Evolutionary conservation across 2,888 invertebrate species (phyloP), one percentile per base, ranked within the genome.

Genomic region (Galerucella pusilla): DNA sequence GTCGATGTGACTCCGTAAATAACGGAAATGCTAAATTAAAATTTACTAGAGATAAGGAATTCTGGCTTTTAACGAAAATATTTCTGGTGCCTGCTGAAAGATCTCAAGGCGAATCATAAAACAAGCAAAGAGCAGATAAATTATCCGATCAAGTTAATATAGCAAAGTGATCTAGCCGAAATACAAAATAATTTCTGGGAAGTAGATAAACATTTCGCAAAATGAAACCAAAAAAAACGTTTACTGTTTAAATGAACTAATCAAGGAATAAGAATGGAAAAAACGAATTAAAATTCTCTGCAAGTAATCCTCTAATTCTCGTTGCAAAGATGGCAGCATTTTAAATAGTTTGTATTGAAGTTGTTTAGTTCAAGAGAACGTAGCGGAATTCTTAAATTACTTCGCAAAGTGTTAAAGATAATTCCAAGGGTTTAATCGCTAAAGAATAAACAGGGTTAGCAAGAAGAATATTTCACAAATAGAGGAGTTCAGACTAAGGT

Each of bases 211-310:
- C 5, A 64, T n/a, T 59, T n/a, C 46, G 14, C 7, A 57, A 72
- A 66, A 66, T 66, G 63, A 60, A 60, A 59, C 60, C 35, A 67
- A 72, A 72, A 73, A 76, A 70, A 74, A 77, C 63, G 75, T 66
- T 60, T 45, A 42, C 67, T 75, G 63, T 71, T 66, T 54, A 71
- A 52, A 66, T 80, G 74, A 76, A 74, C 76, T 76, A 80, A 80
- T 80, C 79, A 80, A 77, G 71, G 57, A 76, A 75, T 73, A 73
- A 75, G 63, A 71, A 64, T 67, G 64, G 54, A 71, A 73, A 68
- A 65, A 76, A 57, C 45, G 66, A 74, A 71, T 80, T 80, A 80
- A 78, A 78, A 80, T 80, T 80, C 80, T 46, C 60, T 42, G 68
- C 49, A 68, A 75, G 80, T 77, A 77, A 67, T 74, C 63, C 68